Evolutionary conservation across 2,888 invertebrate genomes (phyloP).

Genomic region (Eupithecia vulgata): DNA sequence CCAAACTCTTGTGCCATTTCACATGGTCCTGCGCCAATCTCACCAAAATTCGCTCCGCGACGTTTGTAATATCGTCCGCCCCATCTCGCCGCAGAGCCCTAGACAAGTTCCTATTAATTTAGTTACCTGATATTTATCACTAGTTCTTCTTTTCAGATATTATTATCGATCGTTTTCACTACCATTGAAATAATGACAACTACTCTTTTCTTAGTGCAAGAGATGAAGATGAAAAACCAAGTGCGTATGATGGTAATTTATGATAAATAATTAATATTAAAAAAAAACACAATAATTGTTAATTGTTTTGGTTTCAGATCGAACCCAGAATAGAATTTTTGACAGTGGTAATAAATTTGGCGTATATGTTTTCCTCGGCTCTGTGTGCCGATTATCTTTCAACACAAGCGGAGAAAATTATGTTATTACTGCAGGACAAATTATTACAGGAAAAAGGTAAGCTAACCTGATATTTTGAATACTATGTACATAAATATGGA

Average conservation of each 20-base stretch:
- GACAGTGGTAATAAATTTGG: neutral
- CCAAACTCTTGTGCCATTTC: too few species aligned
- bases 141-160: neutral
- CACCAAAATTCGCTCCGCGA: too few species aligned
- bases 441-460: neutral
- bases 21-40: too few species aligned
- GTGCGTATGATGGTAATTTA: neutral
- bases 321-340: neutral
- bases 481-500: too few species aligned
- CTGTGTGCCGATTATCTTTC: neutral
- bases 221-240: neutral
- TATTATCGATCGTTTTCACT: neutral
- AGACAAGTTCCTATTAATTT: neutral
- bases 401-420: neutral
- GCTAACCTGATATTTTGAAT: too few species aligned
- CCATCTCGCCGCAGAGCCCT: neutral
- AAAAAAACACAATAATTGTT: neutral
- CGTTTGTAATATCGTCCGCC: too few species aligned
- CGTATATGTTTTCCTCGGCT: neutral
- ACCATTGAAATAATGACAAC: neutral
- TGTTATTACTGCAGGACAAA: neutral
- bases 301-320: neutral
- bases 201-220: neutral
- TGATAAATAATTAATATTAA: neutral
- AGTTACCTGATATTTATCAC: neutral